Evolutionary conservation across 2,113 vertebrate species (phyloP).

Genomic region (Baryphthengus martii): DNA sequence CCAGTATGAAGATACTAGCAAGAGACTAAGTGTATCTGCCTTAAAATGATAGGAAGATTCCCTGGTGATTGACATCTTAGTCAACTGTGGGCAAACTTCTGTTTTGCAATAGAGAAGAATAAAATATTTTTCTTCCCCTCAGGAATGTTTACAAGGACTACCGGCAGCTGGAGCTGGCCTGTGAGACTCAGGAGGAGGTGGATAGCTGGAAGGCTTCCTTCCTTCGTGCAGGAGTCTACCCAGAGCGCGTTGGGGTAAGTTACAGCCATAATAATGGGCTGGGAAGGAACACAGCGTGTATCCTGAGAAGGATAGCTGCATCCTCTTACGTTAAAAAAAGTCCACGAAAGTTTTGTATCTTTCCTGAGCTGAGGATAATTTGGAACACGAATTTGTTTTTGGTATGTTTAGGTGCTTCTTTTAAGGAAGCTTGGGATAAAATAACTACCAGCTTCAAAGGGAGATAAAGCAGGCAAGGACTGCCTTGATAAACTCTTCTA

Average conservation of each 20-base stretch:
- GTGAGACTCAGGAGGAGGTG: constrained; percentile 97
- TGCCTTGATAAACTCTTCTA: background rate
- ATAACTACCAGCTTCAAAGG: background rate
- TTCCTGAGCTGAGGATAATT: background rate
- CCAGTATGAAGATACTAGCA: background rate
- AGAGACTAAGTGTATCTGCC: background rate
- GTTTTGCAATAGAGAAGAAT: background rate
- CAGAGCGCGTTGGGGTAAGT: constrained; percentile 89
- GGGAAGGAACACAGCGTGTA: background rate
- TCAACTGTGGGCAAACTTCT: background rate
- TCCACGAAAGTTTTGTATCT: background rate
- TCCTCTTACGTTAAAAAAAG: background rate
- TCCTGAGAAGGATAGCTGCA: background rate
- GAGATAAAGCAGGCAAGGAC: background rate
- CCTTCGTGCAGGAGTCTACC: constrained; percentile 95
- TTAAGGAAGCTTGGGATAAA: background rate
- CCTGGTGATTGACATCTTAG: background rate
- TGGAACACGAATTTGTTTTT: background rate
- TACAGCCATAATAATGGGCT: background rate
- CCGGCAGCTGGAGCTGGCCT: constrained; percentile 95
- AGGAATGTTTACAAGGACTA: constrained; percentile 99
- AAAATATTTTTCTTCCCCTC: background rate
- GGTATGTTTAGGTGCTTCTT: background rate
- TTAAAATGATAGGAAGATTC: background rate
- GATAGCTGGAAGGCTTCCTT: constrained; percentile 99